Conservation (phyloP, 2,113 vertebrate species). For the Lipotes vexillifer region DNA sequence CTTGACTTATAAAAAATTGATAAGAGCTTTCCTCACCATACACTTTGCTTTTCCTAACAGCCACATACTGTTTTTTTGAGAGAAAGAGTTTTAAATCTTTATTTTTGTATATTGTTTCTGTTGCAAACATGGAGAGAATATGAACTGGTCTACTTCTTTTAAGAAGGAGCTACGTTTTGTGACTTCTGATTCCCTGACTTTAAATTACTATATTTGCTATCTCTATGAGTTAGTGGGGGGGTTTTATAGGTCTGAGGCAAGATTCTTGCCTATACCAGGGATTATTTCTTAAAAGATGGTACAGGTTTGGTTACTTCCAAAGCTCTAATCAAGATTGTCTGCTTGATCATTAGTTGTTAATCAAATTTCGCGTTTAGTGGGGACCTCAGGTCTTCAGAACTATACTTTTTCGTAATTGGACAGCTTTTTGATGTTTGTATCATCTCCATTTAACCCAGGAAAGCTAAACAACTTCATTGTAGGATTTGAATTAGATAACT, state of each 20-base stretch:
- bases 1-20: slow-evolving; percentile 17
- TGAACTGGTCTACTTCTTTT: neutral
- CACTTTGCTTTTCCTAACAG: neutral
- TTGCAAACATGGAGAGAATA: neutral
- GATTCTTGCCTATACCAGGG: neutral
- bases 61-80: neutral
- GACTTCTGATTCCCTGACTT: neutral
- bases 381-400: neutral
- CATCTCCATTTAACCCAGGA: neutral
- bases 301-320: neutral
- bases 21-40: neutral
- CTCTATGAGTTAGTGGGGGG: neutral
- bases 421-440: neutral
- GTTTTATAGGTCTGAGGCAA: neutral
- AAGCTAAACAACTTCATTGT: neutral
- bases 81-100: neutral
- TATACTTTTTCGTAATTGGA: neutral
- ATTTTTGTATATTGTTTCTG: neutral
- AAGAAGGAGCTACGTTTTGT: neutral
- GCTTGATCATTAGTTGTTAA: neutral
- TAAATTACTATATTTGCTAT: neutral
- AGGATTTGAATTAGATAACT: neutral
- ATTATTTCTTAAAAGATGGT: neutral
- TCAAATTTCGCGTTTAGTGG: neutral
- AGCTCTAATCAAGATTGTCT: neutral